A percentile compares a stretch with the other conserved stretches of the same genome.
These are phyloP conservation scores for Papilio polytes DNA, from an alignment of 1,140 invertebrate species.

Conservation along the genomic window DNA sequence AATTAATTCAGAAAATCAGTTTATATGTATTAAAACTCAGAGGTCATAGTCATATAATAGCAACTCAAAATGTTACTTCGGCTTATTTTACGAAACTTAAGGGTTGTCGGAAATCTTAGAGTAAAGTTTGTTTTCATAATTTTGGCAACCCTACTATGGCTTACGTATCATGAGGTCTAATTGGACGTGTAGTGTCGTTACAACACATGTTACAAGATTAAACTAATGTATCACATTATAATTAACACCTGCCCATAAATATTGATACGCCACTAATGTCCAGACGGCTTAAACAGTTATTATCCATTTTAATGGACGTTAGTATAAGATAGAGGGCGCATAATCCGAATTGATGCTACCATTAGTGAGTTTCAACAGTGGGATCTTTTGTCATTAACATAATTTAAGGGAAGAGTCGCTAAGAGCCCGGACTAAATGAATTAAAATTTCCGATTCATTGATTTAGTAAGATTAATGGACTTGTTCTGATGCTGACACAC, in stretches of 20 bases:
- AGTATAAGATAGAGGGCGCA: slow-evolving; percentile 52
- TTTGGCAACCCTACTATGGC: slow-evolving; percentile 1
- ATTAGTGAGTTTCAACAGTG: slow-evolving; percentile 66
- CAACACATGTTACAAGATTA: slow-evolving; percentile 45
- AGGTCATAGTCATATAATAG: too few relatives aligned
- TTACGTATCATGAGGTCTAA: slow-evolving; percentile 30
- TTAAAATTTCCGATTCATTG: slow-evolving; percentile 68
- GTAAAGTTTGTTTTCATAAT: background rate
- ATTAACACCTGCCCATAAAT: slow-evolving; percentile 53
- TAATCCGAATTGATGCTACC: slow-evolving; percentile 70
- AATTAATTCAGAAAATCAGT: background rate
- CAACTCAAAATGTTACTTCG: background rate
- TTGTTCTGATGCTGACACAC: slow-evolving; percentile 22
- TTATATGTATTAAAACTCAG: background rate
- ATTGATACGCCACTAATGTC: slow-evolving; percentile 60
- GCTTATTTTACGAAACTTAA: background rate
- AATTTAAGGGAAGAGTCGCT: slow-evolving; percentile 48
- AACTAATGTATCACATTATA: slow-evolving; percentile 44
- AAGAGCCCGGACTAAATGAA: slow-evolving; percentile 53
- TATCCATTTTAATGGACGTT: slow-evolving; percentile 56
- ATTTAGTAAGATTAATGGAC: slow-evolving; percentile 63
- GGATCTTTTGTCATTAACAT: slow-evolving; percentile 63
- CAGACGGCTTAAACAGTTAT: slow-evolving; percentile 60
- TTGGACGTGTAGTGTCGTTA: slow-evolving; percentile 33
- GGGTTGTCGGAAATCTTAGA: background rate